These are phyloP conservation scores for Cyrtorhinus lividipennis DNA, from an alignment of 1,140 invertebrate species.

Conservation along the genomic window DNA sequence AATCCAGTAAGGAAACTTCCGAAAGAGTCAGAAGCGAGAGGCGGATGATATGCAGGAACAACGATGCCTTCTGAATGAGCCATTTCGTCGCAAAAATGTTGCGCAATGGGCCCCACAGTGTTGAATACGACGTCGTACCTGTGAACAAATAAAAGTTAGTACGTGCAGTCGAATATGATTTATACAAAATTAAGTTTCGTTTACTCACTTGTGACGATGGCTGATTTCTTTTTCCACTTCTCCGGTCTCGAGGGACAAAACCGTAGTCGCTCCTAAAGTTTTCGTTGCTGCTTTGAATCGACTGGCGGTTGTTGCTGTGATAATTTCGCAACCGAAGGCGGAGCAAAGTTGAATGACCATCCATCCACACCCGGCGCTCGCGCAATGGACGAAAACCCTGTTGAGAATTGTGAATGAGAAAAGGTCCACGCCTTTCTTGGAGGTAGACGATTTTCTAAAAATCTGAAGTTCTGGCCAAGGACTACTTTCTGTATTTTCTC, in stretches of 20 bases:
- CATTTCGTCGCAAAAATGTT: slow-evolving; percentile 32
- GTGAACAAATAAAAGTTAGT: too few species aligned
- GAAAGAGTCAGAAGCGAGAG: slow-evolving; percentile 38
- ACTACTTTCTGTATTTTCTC: too few species aligned
- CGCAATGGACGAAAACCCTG: slow-evolving; percentile 53
- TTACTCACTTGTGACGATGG: slow-evolving; percentile 16
- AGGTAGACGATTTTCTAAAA: not conserved
- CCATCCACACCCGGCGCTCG: slow-evolving; percentile 47
- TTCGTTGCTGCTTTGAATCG: not conserved
- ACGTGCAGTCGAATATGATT: too few species aligned
- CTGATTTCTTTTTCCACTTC: slow-evolving; percentile 18
- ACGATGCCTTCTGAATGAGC: slow-evolving; percentile 34
- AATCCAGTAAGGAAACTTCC: slow-evolving; percentile 33
- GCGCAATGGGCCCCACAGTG: slow-evolving; percentile 33
- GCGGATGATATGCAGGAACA: slow-evolving; percentile 34
- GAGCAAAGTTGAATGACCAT: slow-evolving; percentile 1
- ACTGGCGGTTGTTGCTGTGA: not conserved
- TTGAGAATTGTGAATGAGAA: too few species aligned
- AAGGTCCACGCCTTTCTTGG: not conserved
- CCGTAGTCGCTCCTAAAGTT: not conserved
- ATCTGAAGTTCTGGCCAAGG: too few species aligned
- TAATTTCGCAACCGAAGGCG: not conserved
- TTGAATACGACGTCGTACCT: slow-evolving; percentile 44
- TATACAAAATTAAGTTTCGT: too few species aligned
- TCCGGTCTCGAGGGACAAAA: slow-evolving; percentile 22